Conservation (phyloP, 2,888 invertebrate species). For the Cryptus viduatorius region DNA sequence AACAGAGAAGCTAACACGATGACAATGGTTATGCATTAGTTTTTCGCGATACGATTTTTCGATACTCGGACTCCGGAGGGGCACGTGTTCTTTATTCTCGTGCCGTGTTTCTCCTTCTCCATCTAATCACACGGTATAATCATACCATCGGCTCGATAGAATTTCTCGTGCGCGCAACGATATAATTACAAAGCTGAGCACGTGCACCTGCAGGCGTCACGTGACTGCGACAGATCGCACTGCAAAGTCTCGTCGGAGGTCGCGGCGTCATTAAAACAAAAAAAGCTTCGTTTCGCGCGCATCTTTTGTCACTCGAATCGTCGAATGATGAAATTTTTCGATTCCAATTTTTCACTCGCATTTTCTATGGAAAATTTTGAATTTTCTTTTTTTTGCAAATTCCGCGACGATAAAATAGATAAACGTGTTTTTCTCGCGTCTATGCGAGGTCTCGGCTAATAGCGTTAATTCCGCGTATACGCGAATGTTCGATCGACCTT, state of each 20-base stretch:
- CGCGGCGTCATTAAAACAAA: background rate
- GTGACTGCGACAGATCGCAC: slow-evolving; percentile 64
- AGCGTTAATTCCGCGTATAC: slow-evolving; percentile 61
- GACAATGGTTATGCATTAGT: slow-evolving; percentile 15
- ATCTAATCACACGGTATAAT: slow-evolving; percentile 36
- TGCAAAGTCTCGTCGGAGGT: slow-evolving; percentile 12
- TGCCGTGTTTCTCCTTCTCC: slow-evolving; percentile 25
- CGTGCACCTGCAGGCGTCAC: slow-evolving; percentile 74
- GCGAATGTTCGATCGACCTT: slow-evolving; percentile 55
- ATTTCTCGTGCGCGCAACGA: slow-evolving; percentile 72
- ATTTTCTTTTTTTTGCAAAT: background rate
- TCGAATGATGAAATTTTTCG: background rate
- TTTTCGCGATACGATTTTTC: slow-evolving; percentile 30
- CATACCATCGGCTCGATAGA: slow-evolving; percentile 64
- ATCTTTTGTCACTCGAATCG: background rate
- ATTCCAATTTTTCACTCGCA: background rate
- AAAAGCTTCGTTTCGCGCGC: background rate
- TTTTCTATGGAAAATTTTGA: background rate
- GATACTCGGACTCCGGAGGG: slow-evolving; percentile 31
- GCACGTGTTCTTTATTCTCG: slow-evolving; percentile 53
- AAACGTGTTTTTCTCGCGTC: slow-evolving; percentile 28
- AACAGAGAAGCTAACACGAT: background rate
- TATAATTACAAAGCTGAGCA: slow-evolving; percentile 76
- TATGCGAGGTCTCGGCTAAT: slow-evolving; percentile 55
- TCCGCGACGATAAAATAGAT: slow-evolving; percentile 6